These are phyloP conservation scores for Choloepus hoffmanni DNA, from an alignment of 2,113 vertebrate genomes.

Conservation along the genomic window DNA sequence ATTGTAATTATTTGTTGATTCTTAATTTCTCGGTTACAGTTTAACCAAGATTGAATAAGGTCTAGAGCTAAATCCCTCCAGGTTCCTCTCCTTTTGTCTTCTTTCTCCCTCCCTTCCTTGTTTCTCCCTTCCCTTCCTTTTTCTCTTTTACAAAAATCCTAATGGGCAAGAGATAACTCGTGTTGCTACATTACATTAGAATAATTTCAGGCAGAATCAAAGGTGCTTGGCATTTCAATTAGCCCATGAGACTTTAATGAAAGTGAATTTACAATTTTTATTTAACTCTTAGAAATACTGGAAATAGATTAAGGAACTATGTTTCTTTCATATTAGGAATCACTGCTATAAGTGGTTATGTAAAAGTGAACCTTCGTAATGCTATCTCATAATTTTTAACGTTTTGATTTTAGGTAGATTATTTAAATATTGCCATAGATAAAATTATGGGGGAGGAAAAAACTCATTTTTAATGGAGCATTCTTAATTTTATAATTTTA, in stretches of 20 bases:
- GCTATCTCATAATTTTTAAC: neutral
- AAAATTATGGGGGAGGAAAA: neutral
- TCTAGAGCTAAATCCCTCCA: neutral
- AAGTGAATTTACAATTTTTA: neutral
- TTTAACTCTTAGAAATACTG: neutral
- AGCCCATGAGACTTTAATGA: neutral
- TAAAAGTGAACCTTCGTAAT: neutral
- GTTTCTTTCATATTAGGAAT: neutral
- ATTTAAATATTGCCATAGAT: neutral
- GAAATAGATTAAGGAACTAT: neutral
- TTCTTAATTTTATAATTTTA: conserved; percentile 33
- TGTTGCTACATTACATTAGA: neutral
- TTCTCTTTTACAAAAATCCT: neutral
- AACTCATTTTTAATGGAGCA: neutral
- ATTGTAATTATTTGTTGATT: too few species aligned
- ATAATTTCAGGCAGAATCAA: neutral
- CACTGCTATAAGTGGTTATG: neutral
- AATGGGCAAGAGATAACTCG: neutral
- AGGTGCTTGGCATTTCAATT: conserved; percentile 3
- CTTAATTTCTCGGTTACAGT: too few species aligned
- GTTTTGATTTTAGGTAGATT: neutral
- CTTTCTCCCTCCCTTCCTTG: neutral
- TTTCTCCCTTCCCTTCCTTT: neutral
- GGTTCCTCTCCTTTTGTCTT: neutral
- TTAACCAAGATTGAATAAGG: neutral